A percentile compares a stretch with the other conserved stretches of the same genome.
These are phyloP conservation scores for Aleiodes alternator DNA, from an alignment of 2,888 invertebrate species.

Conservation along the genomic window DNA sequence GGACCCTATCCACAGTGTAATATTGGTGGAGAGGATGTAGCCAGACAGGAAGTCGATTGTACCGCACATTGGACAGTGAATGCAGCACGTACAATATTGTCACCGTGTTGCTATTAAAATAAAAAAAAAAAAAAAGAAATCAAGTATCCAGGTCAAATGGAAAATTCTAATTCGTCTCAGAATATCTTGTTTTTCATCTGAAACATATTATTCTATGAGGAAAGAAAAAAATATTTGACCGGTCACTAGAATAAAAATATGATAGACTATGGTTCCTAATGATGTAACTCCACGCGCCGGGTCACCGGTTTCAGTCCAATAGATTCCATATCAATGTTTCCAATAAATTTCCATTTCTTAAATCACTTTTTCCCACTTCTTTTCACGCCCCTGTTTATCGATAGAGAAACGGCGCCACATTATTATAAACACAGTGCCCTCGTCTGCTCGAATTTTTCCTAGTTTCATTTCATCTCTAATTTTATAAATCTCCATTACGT, in stretches of 20 bases:
- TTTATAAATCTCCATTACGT: background rate
- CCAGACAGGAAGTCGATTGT: constrained; percentile 72
- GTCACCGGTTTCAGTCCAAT: constrained; percentile 29
- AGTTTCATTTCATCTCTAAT: constrained; percentile 12
- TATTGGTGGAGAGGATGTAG: constrained; percentile 67
- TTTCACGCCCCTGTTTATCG: constrained; percentile 10
- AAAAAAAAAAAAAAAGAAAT: constrained; percentile 2
- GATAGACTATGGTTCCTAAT: constrained; percentile 1
- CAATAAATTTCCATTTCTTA: too few relatives aligned
- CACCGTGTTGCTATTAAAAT: constrained; percentile 12
- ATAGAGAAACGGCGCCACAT: constrained; percentile 25
- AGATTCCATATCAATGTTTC: constrained; percentile 1
- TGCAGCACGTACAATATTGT: constrained; percentile 23
- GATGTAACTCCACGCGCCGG: constrained; percentile 24
- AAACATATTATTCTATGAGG: background rate
- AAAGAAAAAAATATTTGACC: background rate
- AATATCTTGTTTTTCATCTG: constrained; percentile 2
- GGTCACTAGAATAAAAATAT: constrained; percentile 16
- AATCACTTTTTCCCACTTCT: background rate
- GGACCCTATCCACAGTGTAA: constrained; percentile 45
- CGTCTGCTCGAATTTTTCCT: background rate
- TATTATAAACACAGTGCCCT: constrained; percentile 29
- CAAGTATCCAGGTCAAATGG: constrained; percentile 16
- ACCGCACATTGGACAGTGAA: constrained; percentile 57
- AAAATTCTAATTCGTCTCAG: constrained; percentile 2